Base-by-base conservation (phyloP, 1,140 invertebrate species). In the Temnothorax nylanderi region DNA sequence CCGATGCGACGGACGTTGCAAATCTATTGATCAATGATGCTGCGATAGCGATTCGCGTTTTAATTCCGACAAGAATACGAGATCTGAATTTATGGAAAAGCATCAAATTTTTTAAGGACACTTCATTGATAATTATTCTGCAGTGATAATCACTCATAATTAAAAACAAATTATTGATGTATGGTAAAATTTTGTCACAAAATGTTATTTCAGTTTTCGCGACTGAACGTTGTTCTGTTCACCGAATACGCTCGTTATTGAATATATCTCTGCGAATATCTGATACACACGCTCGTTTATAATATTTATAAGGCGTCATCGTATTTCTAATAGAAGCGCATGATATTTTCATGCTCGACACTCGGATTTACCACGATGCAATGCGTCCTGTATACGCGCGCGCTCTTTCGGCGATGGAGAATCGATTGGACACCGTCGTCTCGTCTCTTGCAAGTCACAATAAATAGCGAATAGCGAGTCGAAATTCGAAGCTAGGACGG, bases 401-500 rank as follows among this genome's bases (percentile, higher is more conserved):
- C n/a, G 58, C 44, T 86, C 85, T 89, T 80, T 89, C 54, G 69
- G 60, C 60, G 88, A 82, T 86, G 67, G 74, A 58, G 88, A 71
- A 89, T 89, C 88, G 88, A 89, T 89, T 87, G 88, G 56, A 89
- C 76, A 54, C 65, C 16, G 41, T 76, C 21, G 47, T 60, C 82
- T 86, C 87, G 62, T 26, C 82, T 89, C 10, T 47, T 81, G 67
- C 69, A 10, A 87, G 88, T 89, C 75, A 89, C 74, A 18, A 84
- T 86, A 89, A 87, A 89, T 72, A 86, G 47, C 77, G 80, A 89
- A 85, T 62, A 71, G 78, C 75, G 47, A 56, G 54, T 26, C 49
- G 54, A 75, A 75, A 81, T 85, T 69, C 88, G 58, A 34, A 26
- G 41, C 34, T 65, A 81, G 51, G 58, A 86, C 72, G 72, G 74